Percentiles rank a stretch among this genome's conserved stretches.
phyloP scores from a whole-genome alignment of 2,113 vertebrate species.

The western clawed frog (Xenopus tropicalis) region UCB_Xtro_10.0 CM004448.2:30400001-30400500 shows the following conservation, averaged over 20 bases:
- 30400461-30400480: constrained; percentile 41
- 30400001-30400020: not conserved
- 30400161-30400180: constrained; percentile 42
- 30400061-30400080: constrained; percentile 40
- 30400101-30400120: constrained; percentile 44
- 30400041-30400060: constrained; percentile 34
- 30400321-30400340: constrained; percentile 49
- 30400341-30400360: constrained; percentile 44
- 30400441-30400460: constrained; percentile 45
- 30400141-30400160: constrained; percentile 48
- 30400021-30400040: not conserved
- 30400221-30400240: constrained; percentile 52
- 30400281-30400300: constrained; percentile 41
- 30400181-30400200: constrained; percentile 46
- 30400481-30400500: constrained; percentile 41
- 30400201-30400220: constrained; percentile 28
- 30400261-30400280: constrained; percentile 48
- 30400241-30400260: constrained; percentile 49
- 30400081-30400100: constrained; percentile 36
- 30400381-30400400: constrained; percentile 49
- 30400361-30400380: constrained; percentile 41
- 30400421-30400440: constrained; percentile 46
- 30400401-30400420: constrained; percentile 24
- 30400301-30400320: constrained; percentile 55
- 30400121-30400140: constrained; percentile 49